Evolutionary conservation across 53 echinoderm and acorn worm species (phyloP).

Genomic region (Echinarachnius parma): DNA sequence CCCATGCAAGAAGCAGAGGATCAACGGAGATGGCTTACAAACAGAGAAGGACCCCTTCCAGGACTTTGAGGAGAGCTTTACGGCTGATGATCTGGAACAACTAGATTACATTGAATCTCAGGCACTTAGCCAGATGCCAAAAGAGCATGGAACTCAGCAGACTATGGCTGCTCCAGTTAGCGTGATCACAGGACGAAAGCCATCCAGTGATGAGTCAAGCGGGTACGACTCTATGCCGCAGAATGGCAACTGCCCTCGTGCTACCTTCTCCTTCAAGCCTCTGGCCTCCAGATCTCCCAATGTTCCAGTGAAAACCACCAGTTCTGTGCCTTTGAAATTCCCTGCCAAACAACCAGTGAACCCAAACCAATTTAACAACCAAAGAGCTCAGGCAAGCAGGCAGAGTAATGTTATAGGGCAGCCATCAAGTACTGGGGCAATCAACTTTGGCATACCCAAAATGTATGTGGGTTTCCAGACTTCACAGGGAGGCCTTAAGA

Average conservation of each 20-base stretch:
- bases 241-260: no score
- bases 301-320: background rate
- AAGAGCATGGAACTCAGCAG: background rate
- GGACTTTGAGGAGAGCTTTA: slow-evolving; percentile 84
- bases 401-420: slow-evolving; percentile 21
- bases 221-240: no score
- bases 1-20: slow-evolving; percentile 75
- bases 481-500: slow-evolving; percentile 31
- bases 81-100: slow-evolving; percentile 74
- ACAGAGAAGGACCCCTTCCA: slow-evolving; percentile 71
- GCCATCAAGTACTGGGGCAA: background rate
- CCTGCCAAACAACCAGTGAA: background rate
- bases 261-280: slow-evolving; percentile 51
- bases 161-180: slow-evolving; percentile 13
- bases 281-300: slow-evolving; percentile 18
- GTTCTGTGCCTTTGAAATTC: background rate
- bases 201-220: no score
- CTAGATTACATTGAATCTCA: slow-evolving; percentile 84
- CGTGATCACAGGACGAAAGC: no score
- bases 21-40: slow-evolving; percentile 12
- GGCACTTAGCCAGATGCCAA: slow-evolving; percentile 62
- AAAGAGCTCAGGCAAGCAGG: slow-evolving; percentile 1
- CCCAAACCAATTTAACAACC: no score
- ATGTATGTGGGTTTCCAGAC: slow-evolving; percentile 36
- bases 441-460: slow-evolving; percentile 19